Conservation (phyloP, 2,113 vertebrate species). For the Pleuronectes platessa region DNA sequence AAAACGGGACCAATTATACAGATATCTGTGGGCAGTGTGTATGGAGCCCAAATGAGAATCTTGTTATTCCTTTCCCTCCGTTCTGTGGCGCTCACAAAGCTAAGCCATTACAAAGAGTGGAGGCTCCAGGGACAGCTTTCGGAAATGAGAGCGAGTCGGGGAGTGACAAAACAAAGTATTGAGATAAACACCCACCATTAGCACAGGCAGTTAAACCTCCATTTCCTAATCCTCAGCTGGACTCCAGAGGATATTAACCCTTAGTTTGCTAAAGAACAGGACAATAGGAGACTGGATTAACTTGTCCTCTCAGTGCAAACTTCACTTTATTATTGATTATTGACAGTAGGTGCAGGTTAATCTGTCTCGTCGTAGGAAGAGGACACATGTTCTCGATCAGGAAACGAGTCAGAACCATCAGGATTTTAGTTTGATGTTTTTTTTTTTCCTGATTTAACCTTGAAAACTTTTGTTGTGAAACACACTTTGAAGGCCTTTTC, state of each 20-base stretch:
- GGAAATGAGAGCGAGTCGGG: slow-evolving; percentile 85
- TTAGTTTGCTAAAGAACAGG: slow-evolving; percentile 65
- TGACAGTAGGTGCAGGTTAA: not conserved
- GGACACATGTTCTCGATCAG: not conserved
- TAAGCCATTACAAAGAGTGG: slow-evolving; percentile 81
- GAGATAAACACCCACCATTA: slow-evolving; percentile 89
- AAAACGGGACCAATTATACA: slow-evolving; percentile 78
- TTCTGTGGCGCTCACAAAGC: slow-evolving; percentile 76
- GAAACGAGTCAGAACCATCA: not conserved
- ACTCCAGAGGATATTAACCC: slow-evolving; percentile 84
- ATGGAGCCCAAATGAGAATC: slow-evolving; percentile 80
- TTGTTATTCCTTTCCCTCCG: slow-evolving; percentile 80
- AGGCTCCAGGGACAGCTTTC: slow-evolving; percentile 86
- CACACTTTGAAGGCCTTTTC: too few species aligned
- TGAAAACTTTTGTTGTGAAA: too few species aligned
- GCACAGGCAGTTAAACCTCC: slow-evolving; percentile 87
- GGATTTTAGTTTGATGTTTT: not conserved
- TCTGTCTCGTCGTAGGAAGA: not conserved
- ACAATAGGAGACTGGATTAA: slow-evolving; percentile 56
- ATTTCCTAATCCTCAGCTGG: slow-evolving; percentile 85
- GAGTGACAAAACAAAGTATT: slow-evolving; percentile 88
- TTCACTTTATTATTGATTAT: slow-evolving; percentile 8
- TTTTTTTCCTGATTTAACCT: not conserved
- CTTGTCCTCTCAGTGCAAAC: slow-evolving; percentile 10
- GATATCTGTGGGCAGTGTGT: slow-evolving; percentile 80